Evolutionary conservation across 2,888 invertebrate species (phyloP).

Genomic region (Mythimna vitellina): DNA sequence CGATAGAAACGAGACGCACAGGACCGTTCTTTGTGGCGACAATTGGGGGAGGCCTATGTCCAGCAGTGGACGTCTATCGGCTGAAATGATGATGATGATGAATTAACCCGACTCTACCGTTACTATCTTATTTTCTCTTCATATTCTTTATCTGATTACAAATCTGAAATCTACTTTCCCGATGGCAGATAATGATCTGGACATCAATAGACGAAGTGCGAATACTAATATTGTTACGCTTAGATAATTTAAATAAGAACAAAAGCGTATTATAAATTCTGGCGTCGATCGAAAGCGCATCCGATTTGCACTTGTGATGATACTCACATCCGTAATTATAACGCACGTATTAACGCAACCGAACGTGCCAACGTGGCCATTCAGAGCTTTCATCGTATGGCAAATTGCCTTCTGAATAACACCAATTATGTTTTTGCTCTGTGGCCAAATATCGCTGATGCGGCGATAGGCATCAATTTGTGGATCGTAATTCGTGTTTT

Average conservation of each 20-base stretch:
- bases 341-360: constrained; percentile 47
- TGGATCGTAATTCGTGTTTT: constrained; percentile 50
- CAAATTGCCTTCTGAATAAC: constrained; percentile 51
- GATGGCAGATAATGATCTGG: constrained; percentile 56
- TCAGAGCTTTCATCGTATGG: constrained; percentile 48
- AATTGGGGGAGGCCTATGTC: too few relatives aligned
- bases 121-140: constrained; percentile 46
- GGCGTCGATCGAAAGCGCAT: constrained; percentile 54
- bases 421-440: constrained; percentile 51
- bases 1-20: too few relatives aligned
- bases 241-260: constrained; percentile 60
- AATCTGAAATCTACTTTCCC: constrained; percentile 57
- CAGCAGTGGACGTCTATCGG: too few relatives aligned
- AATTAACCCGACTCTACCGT: constrained; percentile 4
- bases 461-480: constrained; percentile 56
- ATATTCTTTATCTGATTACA: constrained; percentile 44
- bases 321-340: constrained; percentile 61
- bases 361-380: constrained; percentile 42
- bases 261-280: constrained; percentile 57
- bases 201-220: constrained; percentile 37
- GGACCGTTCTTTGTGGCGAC: too few relatives aligned
- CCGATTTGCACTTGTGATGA: constrained; percentile 55
- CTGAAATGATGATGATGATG: too few relatives aligned
- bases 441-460: constrained; percentile 41
- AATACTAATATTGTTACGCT: constrained; percentile 54